These are phyloP conservation scores for Chrysogorgia sp. DNA, from an alignment of 92 coral and sea anemone genomes.

Conservation along the genomic window DNA sequence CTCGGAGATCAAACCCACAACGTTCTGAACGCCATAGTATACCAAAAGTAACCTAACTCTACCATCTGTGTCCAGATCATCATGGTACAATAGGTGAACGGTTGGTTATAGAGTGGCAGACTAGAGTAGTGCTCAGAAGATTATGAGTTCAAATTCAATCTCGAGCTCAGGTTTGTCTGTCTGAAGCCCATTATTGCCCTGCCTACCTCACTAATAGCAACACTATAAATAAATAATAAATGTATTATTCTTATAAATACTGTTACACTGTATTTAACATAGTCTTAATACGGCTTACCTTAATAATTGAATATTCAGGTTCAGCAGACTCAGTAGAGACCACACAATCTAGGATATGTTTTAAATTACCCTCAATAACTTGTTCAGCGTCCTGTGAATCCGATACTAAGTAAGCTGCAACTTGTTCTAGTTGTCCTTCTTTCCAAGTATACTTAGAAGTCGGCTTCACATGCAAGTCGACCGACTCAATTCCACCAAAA, in stretches of 20 bases:
- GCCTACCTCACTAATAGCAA: too few species aligned
- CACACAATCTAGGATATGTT: background rate
- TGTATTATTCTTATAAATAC: background rate
- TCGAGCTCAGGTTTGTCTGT: too few species aligned
- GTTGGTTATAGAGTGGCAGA: too few species aligned
- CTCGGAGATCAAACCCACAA: too few species aligned
- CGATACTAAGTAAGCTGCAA: background rate
- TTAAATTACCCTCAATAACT: background rate
- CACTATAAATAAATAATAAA: background rate
- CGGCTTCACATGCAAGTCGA: conserved; percentile 10
- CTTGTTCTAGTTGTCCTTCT: background rate
- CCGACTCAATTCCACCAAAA: conserved; percentile 15
- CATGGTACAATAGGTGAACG: too few species aligned
- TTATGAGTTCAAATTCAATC: too few species aligned
- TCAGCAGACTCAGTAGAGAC: background rate
- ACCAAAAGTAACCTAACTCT: too few species aligned
- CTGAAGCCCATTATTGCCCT: too few species aligned
- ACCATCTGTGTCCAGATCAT: too few species aligned
- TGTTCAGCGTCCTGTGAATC: background rate
- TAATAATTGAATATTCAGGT: background rate
- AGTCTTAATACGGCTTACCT: background rate
- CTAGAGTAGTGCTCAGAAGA: too few species aligned
- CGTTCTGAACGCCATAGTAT: too few species aligned
- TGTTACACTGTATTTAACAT: background rate
- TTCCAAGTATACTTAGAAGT: background rate